Evolutionary conservation across 2,113 vertebrate species (phyloP).

Genomic region (Xiphophorus hellerii): DNA sequence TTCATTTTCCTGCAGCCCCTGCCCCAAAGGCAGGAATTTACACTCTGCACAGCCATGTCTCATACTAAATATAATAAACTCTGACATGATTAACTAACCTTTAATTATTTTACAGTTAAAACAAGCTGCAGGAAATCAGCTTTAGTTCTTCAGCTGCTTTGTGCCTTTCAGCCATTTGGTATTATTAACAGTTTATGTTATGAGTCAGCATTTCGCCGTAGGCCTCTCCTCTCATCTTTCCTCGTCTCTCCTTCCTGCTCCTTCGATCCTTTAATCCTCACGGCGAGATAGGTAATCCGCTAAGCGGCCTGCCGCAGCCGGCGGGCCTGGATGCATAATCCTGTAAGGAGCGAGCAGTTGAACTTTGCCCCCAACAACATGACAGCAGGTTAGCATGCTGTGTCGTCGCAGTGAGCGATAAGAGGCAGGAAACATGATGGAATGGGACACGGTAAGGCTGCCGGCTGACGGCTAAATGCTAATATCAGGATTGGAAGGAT

Average conservation of each 20-base stretch:
- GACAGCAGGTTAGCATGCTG: conserved; percentile 7
- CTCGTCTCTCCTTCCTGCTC: neutral
- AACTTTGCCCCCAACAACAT: conserved; percentile 62
- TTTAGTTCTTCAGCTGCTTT: no score
- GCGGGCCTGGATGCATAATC: conserved; percentile 55
- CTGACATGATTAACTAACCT: no score
- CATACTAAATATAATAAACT: no score
- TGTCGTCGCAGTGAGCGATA: conserved; percentile 7
- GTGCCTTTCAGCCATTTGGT: no score
- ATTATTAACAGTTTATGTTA: neutral
- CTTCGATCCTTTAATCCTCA: conserved; percentile 25
- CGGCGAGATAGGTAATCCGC: conserved; percentile 68
- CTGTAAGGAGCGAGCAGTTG: conserved; percentile 56
- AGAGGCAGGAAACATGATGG: conserved; percentile 20
- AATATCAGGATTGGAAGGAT: neutral
- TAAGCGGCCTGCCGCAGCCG: conserved; percentile 45
- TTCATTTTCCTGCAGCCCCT: no score
- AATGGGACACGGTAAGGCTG: conserved; percentile 38
- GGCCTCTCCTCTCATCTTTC: neutral
- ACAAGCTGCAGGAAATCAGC: no score
- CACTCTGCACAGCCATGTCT: no score
- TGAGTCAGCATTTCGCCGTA: neutral
- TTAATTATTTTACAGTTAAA: no score
- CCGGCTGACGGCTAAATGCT: neutral
- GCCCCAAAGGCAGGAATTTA: no score